Evolutionary conservation across 2,888 invertebrate genomes (phyloP).

Genomic region (Drosophila parthenogenetica): DNA sequence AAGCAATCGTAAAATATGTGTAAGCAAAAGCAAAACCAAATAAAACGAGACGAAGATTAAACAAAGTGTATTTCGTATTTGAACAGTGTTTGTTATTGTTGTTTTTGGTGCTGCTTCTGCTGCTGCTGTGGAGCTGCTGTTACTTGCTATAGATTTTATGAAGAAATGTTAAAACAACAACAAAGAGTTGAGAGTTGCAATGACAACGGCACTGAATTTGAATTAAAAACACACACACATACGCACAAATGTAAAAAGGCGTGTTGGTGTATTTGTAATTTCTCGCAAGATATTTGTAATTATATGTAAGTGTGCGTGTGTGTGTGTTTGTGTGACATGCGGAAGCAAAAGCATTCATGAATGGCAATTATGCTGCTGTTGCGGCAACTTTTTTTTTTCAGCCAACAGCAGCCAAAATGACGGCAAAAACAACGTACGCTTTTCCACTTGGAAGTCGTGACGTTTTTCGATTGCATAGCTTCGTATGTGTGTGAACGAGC

Average conservation of each 20-base stretch:
- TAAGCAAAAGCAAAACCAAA: slow-evolving; percentile 53
- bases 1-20: slow-evolving; percentile 67
- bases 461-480: slow-evolving; percentile 71
- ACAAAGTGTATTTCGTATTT: slow-evolving; percentile 67
- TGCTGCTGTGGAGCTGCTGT: background rate
- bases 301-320: slow-evolving; percentile 18
- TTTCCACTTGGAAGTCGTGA: slow-evolving; percentile 79
- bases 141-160: slow-evolving; percentile 30
- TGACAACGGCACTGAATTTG: slow-evolving; percentile 43
- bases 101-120: slow-evolving; percentile 29
- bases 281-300: slow-evolving; percentile 42
- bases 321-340: slow-evolving; percentile 53
- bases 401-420: slow-evolving; percentile 57
- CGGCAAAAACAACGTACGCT: slow-evolving; percentile 68
- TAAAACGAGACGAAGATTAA: slow-evolving; percentile 64
- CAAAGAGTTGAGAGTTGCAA: slow-evolving; percentile 26
- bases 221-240: slow-evolving; percentile 10
- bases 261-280: slow-evolving; percentile 23
- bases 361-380: slow-evolving; percentile 71
- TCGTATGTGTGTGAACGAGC: slow-evolving; percentile 9
- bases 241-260: background rate
- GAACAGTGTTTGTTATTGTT: slow-evolving; percentile 61
- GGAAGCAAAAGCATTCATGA: slow-evolving; percentile 74
- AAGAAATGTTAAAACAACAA: slow-evolving; percentile 41
- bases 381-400: slow-evolving; percentile 47